These are phyloP conservation scores for Hedya salicella DNA, from an alignment of 2,888 invertebrate species.

Conservation along the genomic window DNA sequence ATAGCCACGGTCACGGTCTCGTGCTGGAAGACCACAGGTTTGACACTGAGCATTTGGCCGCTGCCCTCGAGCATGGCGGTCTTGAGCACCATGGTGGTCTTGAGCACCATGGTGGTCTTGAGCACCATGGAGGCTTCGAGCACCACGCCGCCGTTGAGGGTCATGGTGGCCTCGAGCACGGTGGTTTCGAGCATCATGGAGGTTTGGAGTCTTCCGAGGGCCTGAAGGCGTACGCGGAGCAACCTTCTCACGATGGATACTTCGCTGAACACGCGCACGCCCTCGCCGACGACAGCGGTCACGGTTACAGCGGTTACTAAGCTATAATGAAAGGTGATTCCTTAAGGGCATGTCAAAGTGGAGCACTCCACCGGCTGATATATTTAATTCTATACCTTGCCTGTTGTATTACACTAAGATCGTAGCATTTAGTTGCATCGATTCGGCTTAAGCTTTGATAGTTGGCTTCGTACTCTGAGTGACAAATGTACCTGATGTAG, in stretches of 20 bases:
- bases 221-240: conserved; percentile 71
- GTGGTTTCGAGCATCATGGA: conserved; percentile 49
- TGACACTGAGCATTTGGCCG: conserved; percentile 70
- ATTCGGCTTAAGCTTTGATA: conserved; percentile 58
- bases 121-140: conserved; percentile 49
- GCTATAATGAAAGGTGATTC: conserved; percentile 16
- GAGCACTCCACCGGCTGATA: conserved; percentile 58
- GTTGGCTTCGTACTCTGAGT: conserved; percentile 53
- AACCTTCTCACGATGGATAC: conserved; percentile 67
- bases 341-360: conserved; percentile 57
- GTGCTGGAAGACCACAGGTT: conserved; percentile 85
- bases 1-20: conserved; percentile 84
- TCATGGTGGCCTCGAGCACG: conserved; percentile 47
- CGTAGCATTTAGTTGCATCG: conserved; percentile 53
- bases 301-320: conserved; percentile 77
- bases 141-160: conserved; percentile 51
- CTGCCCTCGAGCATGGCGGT: conserved; percentile 55
- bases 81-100: conserved; percentile 61
- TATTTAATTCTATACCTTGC: conserved; percentile 69
- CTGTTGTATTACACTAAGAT: conserved; percentile 60
- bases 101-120: conserved; percentile 55
- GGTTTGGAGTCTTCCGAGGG: conserved; percentile 55
- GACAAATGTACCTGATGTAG: conserved; percentile 78
- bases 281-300: conserved; percentile 66
- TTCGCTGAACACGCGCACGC: conserved; percentile 65